phyloP scores from a whole-genome alignment of 2,888 invertebrate species.

The Drosophila melanosoma region DNA sequence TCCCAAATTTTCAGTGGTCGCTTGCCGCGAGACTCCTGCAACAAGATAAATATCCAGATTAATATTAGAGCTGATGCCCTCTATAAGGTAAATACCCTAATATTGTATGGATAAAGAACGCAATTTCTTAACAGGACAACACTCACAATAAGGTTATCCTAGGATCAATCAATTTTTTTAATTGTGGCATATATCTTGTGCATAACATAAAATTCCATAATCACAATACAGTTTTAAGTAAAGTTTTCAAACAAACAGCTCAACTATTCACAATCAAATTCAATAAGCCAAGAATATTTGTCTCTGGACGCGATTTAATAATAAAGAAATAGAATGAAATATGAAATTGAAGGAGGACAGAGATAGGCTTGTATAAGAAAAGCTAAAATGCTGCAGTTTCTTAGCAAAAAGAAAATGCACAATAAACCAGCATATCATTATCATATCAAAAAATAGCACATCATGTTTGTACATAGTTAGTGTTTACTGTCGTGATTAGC shows the following conservation, averaged over 20 bases:
- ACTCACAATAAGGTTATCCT: background rate
- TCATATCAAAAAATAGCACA: background rate
- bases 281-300: slow-evolving; percentile 1
- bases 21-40: slow-evolving; percentile 96
- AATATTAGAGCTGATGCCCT: background rate
- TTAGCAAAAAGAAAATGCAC: background rate
- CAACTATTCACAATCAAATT: background rate
- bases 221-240: background rate
- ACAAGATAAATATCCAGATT: slow-evolving; percentile 63
- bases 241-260: slow-evolving; percentile 9
- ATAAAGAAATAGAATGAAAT: background rate
- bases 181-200: background rate
- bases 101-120: too few relatives aligned
- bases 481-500: slow-evolving; percentile 18
- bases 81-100: too few relatives aligned
- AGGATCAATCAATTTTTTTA: background rate
- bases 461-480: slow-evolving; percentile 2
- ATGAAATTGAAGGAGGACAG: background rate
- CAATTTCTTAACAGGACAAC: background rate
- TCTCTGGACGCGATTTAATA: background rate
- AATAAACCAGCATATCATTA: background rate
- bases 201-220: slow-evolving; percentile 7
- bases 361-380: background rate
- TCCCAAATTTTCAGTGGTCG: slow-evolving; percentile 99
- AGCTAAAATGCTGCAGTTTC: background rate